Conservation (phyloP, 2,888 invertebrate species). For the Drosophila formosana region DNA sequence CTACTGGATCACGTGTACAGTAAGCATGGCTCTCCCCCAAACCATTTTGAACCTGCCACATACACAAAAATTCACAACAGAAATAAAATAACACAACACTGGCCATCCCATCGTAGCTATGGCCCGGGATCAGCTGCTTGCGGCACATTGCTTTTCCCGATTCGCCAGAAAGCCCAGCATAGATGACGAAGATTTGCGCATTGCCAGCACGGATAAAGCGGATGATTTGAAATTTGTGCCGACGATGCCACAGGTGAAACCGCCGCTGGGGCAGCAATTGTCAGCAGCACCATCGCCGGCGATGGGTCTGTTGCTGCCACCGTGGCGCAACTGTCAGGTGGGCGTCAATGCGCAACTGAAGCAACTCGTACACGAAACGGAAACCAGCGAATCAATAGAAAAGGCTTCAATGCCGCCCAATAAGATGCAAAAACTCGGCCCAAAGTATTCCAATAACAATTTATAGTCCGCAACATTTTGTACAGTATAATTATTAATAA, state of each 20-base stretch:
- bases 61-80: neutral
- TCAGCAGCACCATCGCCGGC: slow-evolving; percentile 6
- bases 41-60: neutral
- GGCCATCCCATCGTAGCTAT: slow-evolving; percentile 15
- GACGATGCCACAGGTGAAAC: neutral
- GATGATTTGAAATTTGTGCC: slow-evolving; percentile 29
- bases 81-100: neutral
- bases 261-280: slow-evolving; percentile 27
- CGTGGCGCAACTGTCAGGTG: slow-evolving; percentile 49
- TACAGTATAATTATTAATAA: neutral
- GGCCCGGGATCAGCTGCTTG: slow-evolving; percentile 28
- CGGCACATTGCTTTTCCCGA: slow-evolving; percentile 35
- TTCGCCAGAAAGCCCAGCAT: slow-evolving; percentile 24
- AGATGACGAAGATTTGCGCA: slow-evolving; percentile 29
- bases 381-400: neutral
- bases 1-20: slow-evolving; percentile 31
- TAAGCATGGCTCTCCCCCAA: slow-evolving; percentile 13
- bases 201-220: slow-evolving; percentile 13
- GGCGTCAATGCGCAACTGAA: slow-evolving; percentile 39
- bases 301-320: slow-evolving; percentile 36
- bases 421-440: neutral
- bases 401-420: neutral
- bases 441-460: neutral
- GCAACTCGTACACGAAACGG: slow-evolving; percentile 2
- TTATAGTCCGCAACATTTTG: neutral